Evolutionary conservation across 2,113 vertebrate species (phyloP).

Genomic region (Nyctereutes procyonoides): DNA sequence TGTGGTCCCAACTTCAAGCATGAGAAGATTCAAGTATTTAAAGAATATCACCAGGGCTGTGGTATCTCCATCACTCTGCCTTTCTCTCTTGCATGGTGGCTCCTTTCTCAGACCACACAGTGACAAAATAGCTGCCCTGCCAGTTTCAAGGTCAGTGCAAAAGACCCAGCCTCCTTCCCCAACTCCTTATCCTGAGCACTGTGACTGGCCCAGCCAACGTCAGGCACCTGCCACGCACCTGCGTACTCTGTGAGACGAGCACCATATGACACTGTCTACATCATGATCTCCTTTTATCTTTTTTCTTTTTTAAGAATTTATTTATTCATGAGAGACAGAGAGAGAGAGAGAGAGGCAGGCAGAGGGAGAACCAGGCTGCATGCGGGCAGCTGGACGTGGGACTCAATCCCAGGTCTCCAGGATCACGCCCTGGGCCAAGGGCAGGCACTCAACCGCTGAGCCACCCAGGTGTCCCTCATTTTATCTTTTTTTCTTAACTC

Average conservation of each 20-base stretch:
- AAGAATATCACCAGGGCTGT: not conserved
- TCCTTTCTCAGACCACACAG: not conserved
- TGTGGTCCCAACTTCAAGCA: not conserved
- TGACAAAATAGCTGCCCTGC: not conserved
- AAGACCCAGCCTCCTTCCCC: not conserved
- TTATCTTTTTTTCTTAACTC: no score
- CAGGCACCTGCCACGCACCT: not conserved
- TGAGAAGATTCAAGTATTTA: not conserved
- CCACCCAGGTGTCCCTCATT: no score
- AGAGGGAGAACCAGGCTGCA: no score
- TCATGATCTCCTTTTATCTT: not conserved
- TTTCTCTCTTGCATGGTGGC: not conserved
- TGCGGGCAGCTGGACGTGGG: no score
- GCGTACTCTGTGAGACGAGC: not conserved
- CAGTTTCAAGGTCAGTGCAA: not conserved
- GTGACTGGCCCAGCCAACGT: no score
- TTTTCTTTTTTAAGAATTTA: no score
- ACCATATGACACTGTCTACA: fast-evolving
- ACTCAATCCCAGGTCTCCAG: no score
- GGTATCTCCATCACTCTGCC: not conserved
- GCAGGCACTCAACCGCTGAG: no score
- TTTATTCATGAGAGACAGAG: no score
- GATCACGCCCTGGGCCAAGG: no score
- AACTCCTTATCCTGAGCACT: not conserved
- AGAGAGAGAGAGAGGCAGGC: no score